Conservation (phyloP, 2,797 vertebrate species). For the Helarctos malayanus region DNA sequence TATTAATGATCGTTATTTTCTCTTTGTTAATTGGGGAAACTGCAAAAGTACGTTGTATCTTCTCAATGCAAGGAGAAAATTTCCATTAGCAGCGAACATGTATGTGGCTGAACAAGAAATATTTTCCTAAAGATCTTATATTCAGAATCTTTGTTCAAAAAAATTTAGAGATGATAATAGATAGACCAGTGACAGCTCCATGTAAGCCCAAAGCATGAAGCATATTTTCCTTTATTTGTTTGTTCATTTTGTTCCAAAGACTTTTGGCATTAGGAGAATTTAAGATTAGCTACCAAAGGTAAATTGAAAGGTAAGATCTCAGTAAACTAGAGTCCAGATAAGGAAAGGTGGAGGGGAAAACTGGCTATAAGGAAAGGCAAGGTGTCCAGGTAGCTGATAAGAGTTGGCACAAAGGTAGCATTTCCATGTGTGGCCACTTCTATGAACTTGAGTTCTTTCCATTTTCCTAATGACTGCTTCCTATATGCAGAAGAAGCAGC, state of each 20-base stretch:
- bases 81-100: background rate
- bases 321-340: background rate
- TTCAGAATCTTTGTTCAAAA: background rate
- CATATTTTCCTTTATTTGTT: background rate
- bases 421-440: background rate
- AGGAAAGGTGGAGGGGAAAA: background rate
- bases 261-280: background rate
- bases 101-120: background rate
- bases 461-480: background rate
- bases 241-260: background rate
- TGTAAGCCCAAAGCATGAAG: background rate
- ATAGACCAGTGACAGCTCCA: background rate
- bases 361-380: background rate
- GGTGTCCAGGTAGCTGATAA: background rate
- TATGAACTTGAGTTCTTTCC: background rate
- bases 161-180: background rate
- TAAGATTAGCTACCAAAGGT: background rate
- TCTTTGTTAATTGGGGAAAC: background rate
- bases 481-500: background rate
- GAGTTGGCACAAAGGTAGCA: background rate
- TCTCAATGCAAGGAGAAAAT: background rate
- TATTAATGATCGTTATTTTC: background rate
- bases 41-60: background rate
- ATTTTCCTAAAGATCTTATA: background rate
- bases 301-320: background rate